Base-by-base conservation (phyloP, 2,113 vertebrate genomes). In the Alosa alosa region DNA sequence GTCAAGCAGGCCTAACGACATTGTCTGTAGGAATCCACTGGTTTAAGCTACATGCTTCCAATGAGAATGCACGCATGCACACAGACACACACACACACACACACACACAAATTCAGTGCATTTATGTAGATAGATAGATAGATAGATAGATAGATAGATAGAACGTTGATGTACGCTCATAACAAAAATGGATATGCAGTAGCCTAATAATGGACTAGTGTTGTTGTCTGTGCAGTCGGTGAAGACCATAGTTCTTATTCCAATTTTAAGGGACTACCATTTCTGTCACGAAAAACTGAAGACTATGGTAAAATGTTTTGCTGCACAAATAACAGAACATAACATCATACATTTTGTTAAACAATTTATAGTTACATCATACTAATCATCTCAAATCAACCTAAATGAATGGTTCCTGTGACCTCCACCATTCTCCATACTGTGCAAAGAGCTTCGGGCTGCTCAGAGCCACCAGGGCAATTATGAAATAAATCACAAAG, bases 161-260 rank as follows among this genome's bases (percentile, higher is more conserved):
- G 49, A 52, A 22, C 39, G 22, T 49, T 55, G 83, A 88, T 82
- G 81, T 84, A 75, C 64, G 20, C 4, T 57, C 11, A 55, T 39
- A 41, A 44, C 13, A 64, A 64, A 84, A 20, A 22, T 45, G 10
- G 7, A 15, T 64, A 44, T 60, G 41, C 13, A 83, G 50, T 18
- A 82, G 31, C 4, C 41, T 44, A 44, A 44, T 15, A 10, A 55
- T 36, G 49, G 46, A 52, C 36, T 45, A 49, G 13, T 50, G 64
- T 31, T 50, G 64, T 31, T n/a, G 60, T 68, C 60, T 68, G 55
- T 57, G 41, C 41, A 44, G 25, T 36, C 50, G 9, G 2, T 44
- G 18, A 8, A 50, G 6, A 83, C 2, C 3, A 64, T 6, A 6
- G 10, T 31, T 31, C 13, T 36, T 2, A 1, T 36, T 31, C 31